phyloP scores from a whole-genome alignment of 2,888 invertebrate species.

The Penaeus monodon region DNA sequence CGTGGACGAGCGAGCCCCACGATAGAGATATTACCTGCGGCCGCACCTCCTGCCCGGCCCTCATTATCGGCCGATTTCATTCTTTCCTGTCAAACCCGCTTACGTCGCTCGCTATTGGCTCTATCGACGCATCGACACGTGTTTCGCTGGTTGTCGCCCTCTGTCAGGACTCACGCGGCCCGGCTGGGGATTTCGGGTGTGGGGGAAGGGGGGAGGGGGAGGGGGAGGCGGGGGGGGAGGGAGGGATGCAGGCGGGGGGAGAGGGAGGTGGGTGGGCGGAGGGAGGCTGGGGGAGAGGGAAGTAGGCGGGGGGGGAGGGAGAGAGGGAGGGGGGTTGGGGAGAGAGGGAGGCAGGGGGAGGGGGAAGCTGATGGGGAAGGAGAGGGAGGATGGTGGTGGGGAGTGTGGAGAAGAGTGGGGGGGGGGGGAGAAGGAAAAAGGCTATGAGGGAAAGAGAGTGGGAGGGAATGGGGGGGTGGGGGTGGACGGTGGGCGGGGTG shows the following conservation, averaged over 20 bases:
- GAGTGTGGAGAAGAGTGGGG: neutral
- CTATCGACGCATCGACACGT: neutral
- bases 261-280: neutral
- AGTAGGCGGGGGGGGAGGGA: neutral
- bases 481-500: neutral
- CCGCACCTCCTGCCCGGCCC: neutral
- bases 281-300: neutral
- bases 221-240: neutral
- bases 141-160: neutral
- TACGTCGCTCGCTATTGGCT: neutral
- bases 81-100: slow-evolving; percentile 10
- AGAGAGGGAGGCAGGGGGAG: neutral
- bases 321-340: neutral
- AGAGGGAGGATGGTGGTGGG: neutral
- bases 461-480: neutral
- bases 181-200: neutral
- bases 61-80: slow-evolving; percentile 27
- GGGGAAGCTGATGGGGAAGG: neutral
- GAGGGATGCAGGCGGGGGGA: neutral
- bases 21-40: slow-evolving; percentile 31
- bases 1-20: no score
- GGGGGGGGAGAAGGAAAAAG: neutral
- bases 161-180: neutral
- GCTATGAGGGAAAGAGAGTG: neutral
- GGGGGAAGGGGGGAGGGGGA: slow-evolving; percentile 4